Base-by-base conservation (phyloP, 2,797 vertebrate species). In the Enteromius treurensis region DNA sequence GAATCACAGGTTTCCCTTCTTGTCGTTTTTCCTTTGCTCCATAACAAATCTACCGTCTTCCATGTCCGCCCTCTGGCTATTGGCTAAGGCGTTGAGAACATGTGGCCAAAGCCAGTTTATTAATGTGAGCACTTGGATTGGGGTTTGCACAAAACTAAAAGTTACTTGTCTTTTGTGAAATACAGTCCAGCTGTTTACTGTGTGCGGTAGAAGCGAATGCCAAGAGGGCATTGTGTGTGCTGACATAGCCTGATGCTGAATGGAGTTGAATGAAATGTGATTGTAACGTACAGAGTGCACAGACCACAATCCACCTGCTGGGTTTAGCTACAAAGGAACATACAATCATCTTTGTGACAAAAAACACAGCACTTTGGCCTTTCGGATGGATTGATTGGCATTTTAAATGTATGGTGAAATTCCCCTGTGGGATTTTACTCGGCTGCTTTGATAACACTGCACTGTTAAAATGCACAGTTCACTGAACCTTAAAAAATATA, bases 151-250 rank as follows among this genome's bases (percentile, higher is more conserved):
- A 84, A 64, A 47, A n/a, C 80, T 67, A 83, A 83, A 88, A 75
- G 62, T 83, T 85, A 53, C 87, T 81, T 80, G 79, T 64, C 65
- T 82, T 80, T 89, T 85, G 88, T 91, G 91, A 92, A 93, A 93
- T 89, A 90, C 88, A 78, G 91, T 89, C 88, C 94, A 94, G 93
- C 93, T 94, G 92, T 92, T 90, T 94, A 88, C 92, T 92, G 91
- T 91, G 90, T 93, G 93, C 84, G 92, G 92, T 91, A 90, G 88
- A 89, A 89, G 89, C 86, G 89, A 91, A 90, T 86, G 84, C 92
- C 90, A 92, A 90, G 84, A 93, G 90, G 89, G 40, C 80, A 92
- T 94, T 93, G 89, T 90, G 89, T 90, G 88, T 88, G 85, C 85
- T 67, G 71, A 64, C 49, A 74, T 15, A 42, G 69, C 69, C 53